phyloP scores from a whole-genome alignment of 2,113 vertebrate genomes.

The Chunga burmeisteri region DNA sequence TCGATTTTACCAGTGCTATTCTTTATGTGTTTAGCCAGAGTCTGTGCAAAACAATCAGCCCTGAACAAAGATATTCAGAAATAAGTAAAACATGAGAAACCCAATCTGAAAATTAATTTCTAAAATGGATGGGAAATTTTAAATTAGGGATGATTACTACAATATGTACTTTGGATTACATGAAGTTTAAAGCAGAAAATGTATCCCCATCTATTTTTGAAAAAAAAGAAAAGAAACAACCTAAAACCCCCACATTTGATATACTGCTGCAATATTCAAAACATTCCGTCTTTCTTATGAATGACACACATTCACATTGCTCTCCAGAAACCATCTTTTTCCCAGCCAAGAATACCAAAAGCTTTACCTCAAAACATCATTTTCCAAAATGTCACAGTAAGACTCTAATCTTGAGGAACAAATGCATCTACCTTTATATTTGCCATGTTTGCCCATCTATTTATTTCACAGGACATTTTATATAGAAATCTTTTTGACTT shows the following conservation, averaged over 20 bases:
- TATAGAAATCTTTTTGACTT: neutral
- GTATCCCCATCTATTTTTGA: neutral
- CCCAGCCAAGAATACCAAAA: neutral
- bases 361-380: neutral
- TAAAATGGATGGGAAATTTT: neutral
- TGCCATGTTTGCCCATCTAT: neutral
- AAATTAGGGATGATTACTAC: neutral
- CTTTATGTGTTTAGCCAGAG: neutral
- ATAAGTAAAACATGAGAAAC: neutral
- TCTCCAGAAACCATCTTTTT: neutral
- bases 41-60: neutral
- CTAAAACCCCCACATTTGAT: accelerated
- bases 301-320: neutral
- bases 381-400: neutral
- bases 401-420: neutral
- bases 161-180: neutral
- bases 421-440: neutral
- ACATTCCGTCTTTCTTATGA: neutral
- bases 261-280: neutral
- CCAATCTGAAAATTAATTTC: neutral
- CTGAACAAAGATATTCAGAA: neutral
- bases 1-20: neutral
- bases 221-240: neutral
- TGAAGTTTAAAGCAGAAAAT: neutral
- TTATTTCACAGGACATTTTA: neutral